Evolutionary conservation across 30 jellyfish, hydroid and myxozoan genomes (phyloP).

Genomic region (Pelagia noctiluca): DNA sequence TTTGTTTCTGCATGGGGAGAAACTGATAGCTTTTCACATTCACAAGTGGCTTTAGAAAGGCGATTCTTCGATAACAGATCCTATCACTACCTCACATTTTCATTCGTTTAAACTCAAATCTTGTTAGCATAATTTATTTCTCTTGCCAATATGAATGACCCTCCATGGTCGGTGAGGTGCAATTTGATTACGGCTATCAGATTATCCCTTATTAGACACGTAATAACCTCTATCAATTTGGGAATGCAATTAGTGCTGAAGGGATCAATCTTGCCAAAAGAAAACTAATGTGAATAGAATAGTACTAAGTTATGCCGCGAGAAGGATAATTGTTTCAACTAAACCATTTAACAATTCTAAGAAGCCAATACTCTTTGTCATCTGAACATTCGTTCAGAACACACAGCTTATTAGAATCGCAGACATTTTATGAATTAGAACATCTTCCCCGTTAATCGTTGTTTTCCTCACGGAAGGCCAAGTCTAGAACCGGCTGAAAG

Average conservation of each 20-base stretch:
- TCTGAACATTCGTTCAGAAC: too few relatives aligned
- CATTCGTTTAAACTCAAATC: constrained; percentile 1
- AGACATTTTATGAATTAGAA: too few relatives aligned
- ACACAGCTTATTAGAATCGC: too few relatives aligned
- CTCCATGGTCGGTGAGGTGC: not conserved
- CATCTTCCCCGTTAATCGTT: too few relatives aligned
- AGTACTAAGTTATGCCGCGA: constrained; percentile 2
- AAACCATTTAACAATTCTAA: not conserved
- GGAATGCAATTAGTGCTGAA: constrained; percentile 57
- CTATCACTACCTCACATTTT: not conserved
- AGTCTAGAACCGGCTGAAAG: too few relatives aligned
- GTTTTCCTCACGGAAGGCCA: too few relatives aligned
- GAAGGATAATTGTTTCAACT: constrained; percentile 15
- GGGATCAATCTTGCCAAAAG: constrained; percentile 19
- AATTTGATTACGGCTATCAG: not conserved
- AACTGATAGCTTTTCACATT: not conserved
- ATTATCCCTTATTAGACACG: not conserved
- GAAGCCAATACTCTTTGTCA: constrained; percentile 8
- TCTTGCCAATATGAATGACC: constrained; percentile 18
- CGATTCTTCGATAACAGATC: constrained; percentile 5
- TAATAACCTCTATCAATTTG: constrained; percentile 33
- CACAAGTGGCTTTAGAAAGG: not conserved
- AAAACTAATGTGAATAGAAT: constrained; percentile 21
- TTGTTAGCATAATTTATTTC: constrained; percentile 9
- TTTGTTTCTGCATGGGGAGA: not conserved